Base-by-base conservation (phyloP, 1,140 invertebrate genomes). In the Artemia franciscana region DNA sequence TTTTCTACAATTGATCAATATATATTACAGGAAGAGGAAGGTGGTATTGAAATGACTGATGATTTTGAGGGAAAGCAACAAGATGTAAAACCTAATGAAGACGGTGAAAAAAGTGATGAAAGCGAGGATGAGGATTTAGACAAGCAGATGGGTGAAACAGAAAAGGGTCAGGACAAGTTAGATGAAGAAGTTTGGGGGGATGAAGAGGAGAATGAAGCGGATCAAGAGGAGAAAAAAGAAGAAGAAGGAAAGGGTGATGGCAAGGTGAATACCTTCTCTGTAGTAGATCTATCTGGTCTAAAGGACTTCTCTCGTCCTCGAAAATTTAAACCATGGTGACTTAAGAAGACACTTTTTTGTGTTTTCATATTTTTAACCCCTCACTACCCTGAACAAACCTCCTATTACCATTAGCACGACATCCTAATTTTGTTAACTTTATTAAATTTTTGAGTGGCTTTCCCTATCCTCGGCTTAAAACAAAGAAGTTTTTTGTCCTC, bases 1-100 rank as follows among this genome's bases (percentile, higher is more conserved):
- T n/a, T 25, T 57, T 21, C 28, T 57, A 60, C 57, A 39, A 58
- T 56, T 23, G 27, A 58, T 30, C 26, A 23, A 5, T 51, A 63
- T 7, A 51, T 30, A 57, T 62, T 71, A 56, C 64, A 77, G 68
- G 86, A 93, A 69, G 90, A 94, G 74, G 88, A 97, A 61, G 86
- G 94, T 63, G 92, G 90, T 18, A 83, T 94, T 58, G 88, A 94
- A 68, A 93, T 94, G 88, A 85, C 84, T 12, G 88, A 94, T 64
- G 84, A 95, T 72, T 91, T 94, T 74, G 88, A 89, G 59, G 84
- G 83, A 4, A 83, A 88, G 69, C 72, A 83, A 58, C 84, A 91
- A 71, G 88, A 94, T 73, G 71, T 87, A 21, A 86, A 91, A 18
- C 77, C 82, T 60, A 72, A 78, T 30, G 77, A 82, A 67, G 74